These are phyloP conservation scores for Apis dorsata DNA, from an alignment of 1,140 invertebrate species.

Conservation along the genomic window DNA sequence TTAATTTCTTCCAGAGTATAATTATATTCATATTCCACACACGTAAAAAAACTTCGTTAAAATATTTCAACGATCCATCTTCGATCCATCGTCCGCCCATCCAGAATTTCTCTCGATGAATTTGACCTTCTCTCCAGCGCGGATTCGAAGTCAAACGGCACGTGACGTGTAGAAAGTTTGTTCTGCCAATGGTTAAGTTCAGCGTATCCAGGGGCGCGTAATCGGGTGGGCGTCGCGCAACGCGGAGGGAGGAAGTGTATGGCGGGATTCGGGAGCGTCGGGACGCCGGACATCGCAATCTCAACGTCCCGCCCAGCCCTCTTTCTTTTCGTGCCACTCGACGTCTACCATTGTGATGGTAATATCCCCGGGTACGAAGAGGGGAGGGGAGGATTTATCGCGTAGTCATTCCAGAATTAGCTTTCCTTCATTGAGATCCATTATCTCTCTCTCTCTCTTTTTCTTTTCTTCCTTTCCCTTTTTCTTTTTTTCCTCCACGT, in stretches of 20 bases:
- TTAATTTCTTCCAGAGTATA: too few relatives aligned
- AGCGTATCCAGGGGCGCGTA: conserved; percentile 66
- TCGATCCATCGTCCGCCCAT: too few relatives aligned
- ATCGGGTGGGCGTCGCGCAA: conserved; percentile 73
- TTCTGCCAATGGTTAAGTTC: conserved; percentile 54
- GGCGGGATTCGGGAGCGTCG: conserved; percentile 67
- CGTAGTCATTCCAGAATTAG: conserved; percentile 59
- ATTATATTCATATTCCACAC: background rate
- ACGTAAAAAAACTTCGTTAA: background rate
- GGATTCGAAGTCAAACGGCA: conserved; percentile 17
- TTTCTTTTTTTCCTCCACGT: too few relatives aligned
- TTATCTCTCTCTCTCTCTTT: conserved; percentile 15
- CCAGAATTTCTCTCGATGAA: background rate
- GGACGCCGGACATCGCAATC: conserved; percentile 76
- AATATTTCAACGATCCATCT: background rate
- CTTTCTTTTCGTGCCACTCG: conserved; percentile 61
- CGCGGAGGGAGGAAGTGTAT: conserved; percentile 53
- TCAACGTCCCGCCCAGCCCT: conserved; percentile 71
- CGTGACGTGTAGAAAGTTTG: conserved; percentile 33
- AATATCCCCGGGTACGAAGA: conserved; percentile 62
- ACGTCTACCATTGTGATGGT: conserved; percentile 72
- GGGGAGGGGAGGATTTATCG: conserved; percentile 45
- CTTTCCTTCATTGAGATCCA: conserved; percentile 34
- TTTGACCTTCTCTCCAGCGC: background rate
- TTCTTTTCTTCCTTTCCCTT: too few relatives aligned